Evolutionary conservation across 1,140 invertebrate genomes (phyloP), one percentile per base, ranked within the genome.

Genomic region (Sweltsa coloradensis): DNA sequence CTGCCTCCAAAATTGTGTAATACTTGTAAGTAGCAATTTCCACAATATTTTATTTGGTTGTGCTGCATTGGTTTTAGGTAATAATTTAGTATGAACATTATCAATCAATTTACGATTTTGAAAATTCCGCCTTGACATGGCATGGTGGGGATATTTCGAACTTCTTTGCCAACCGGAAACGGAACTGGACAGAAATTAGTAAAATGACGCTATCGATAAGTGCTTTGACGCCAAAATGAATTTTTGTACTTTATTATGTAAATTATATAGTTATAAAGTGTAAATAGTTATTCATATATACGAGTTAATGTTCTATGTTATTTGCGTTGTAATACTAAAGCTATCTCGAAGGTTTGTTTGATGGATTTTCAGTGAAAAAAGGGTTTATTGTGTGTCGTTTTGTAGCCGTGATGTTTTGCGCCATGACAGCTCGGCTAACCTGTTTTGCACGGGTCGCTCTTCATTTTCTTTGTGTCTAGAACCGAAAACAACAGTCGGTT

Each of bases 391-490:
- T 19, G 7, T 16, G 42, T 44, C 22, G 22, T 27, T 31, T 44
- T 14, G n/a, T 31, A 44, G 42, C 42, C 46, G 46, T 41, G 39
- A 40, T 47, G 46, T n/a, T 47, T 47, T 47, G 34, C 46, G 46
- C 46, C 46, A 47, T 47, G 46, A 47, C 46, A 41, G 46, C n/a
- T n/a, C n/a, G n/a, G n/a, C 46, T 47, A 47, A 47, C 46, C 46
- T 47, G 46, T 47, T 47, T 47, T 41, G 40, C 41, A 26, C 41
- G 19, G 19, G 36, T 41, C 27, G 22, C 14, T 47, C 36, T 16
- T 39, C 39, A 29, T 37, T 37, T 37, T 37, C 23, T 3, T 40
- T 25, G 25, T 47, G 29, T 47, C 21, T 27, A 44, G 34, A 29
- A 29, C 42, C 14, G 14, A 31, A 18, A 34, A 44, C 14, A 25